Conservation (phyloP, 1,140 invertebrate species). For the Calosoma granatense region DNA sequence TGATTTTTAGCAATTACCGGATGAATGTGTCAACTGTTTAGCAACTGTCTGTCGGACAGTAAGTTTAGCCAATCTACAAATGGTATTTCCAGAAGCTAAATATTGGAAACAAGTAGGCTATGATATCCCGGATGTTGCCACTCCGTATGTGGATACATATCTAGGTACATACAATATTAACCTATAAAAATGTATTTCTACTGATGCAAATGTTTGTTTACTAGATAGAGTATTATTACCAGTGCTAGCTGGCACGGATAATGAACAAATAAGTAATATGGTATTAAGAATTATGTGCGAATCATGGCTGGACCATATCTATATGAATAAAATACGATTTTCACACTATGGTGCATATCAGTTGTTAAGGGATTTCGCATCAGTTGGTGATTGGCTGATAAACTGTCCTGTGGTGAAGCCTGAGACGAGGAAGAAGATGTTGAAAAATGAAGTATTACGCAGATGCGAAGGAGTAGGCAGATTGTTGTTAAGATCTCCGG, state of each 20-base stretch:
- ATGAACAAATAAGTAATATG: conserved; percentile 61
- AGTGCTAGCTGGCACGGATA: conserved; percentile 58
- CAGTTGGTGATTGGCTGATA: conserved; percentile 59
- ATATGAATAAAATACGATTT: conserved; percentile 67
- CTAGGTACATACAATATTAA: conserved; percentile 44
- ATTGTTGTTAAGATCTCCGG: conserved; percentile 60
- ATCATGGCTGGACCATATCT: conserved; percentile 76
- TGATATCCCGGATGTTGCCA: conserved; percentile 33
- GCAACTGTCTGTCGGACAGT: conserved; percentile 58
- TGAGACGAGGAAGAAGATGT: conserved; percentile 50
- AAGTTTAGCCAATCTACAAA: conserved; percentile 62
- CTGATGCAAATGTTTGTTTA: conserved; percentile 23
- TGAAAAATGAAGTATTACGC: conserved; percentile 63
- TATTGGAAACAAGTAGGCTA: conserved; percentile 47
- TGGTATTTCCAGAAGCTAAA: conserved; percentile 57
- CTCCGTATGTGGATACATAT: conserved; percentile 50
- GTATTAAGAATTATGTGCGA: conserved; percentile 70
- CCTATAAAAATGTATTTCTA: neutral
- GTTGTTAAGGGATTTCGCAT: conserved; percentile 61
- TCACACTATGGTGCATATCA: conserved; percentile 51
- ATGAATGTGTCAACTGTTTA: conserved; percentile 54
- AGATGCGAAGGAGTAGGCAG: conserved; percentile 72
- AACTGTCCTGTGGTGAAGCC: conserved; percentile 44
- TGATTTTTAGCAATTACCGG: conserved; percentile 48
- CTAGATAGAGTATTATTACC: conserved; percentile 62